Base-by-base conservation (phyloP, 2,888 invertebrate species). In the Athrips mouffetella region DNA sequence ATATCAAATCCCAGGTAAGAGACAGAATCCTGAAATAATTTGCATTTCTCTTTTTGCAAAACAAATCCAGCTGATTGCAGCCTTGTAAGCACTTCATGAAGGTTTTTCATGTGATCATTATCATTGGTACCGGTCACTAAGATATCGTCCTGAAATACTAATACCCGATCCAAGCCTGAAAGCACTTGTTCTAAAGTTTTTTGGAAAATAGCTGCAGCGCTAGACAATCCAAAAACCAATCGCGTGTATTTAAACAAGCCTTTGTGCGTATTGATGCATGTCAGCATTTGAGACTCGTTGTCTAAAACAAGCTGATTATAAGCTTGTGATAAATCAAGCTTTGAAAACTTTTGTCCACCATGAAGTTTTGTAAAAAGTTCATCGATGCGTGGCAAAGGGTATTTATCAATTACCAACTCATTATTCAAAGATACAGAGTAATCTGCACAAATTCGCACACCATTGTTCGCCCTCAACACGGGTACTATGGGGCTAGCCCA, bases 1-100 rank as follows among this genome's bases (percentile, higher is more conserved):
- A 53, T 53, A 2, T 35, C 25, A 23, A 40, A 52, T 7, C 52
- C 52, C 11, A 52, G 29, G 45, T 52, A 52, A 21, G 33, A 39
- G 0, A 53, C 48, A 3, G 48, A 40, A 2, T 50, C 40, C 29
- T 47, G 21, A 18, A 48, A 50, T n/a, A 53, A 40, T 3, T 46
- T 21, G 29, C 50, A 52, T 42, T 51, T 51, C 7, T 51, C 25
- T 20, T 29, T 13, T 18, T 44, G 37, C 7, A 51, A 20, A 1
- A 33, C 10, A 6, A 50, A 25, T 6, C 52, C 52, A 7, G 48
- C 47, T 8, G 44, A 30, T 31, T 46, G 8, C 2, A 50, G 16
- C n/a, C n/a, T n/a, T n/a, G n/a, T n/a, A n/a, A n/a, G n/a, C n/a
- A n/a, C n/a, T n/a, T n/a, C n/a, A 15, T 50, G 30, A 5, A 54